These are phyloP conservation scores for Synanthedon andrenaeformis DNA, from an alignment of 2,888 invertebrate genomes.

Conservation along the genomic window DNA sequence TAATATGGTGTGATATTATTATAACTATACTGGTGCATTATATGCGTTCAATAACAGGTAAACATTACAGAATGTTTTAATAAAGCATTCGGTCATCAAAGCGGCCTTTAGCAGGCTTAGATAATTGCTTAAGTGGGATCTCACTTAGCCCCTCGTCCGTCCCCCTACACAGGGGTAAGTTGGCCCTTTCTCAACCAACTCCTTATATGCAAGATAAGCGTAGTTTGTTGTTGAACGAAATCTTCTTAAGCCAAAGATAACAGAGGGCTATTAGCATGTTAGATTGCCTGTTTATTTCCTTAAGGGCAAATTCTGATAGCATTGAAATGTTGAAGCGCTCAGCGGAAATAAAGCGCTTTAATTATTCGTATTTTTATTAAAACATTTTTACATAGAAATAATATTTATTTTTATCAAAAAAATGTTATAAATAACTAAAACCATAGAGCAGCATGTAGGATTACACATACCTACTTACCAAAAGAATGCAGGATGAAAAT, in stretches of 20 bases:
- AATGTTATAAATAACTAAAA: too few species aligned
- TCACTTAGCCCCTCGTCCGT: conserved; percentile 18
- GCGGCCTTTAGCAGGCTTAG: conserved; percentile 14
- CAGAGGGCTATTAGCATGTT: conserved; percentile 37
- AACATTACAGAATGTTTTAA: not conserved
- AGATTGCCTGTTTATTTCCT: conserved; percentile 20
- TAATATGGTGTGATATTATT: too few species aligned
- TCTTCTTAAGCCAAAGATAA: conserved; percentile 45
- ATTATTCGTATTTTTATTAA: too few species aligned
- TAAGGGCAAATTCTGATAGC: conserved; percentile 9
- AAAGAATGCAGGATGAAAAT: too few species aligned
- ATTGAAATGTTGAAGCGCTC: not conserved
- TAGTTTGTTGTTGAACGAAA: conserved; percentile 35
- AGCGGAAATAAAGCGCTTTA: too few species aligned
- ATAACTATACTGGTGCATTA: too few species aligned
- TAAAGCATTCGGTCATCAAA: conserved; percentile 4
- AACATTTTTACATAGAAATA: too few species aligned
- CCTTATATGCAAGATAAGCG: conserved; percentile 33
- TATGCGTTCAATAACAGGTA: too few species aligned
- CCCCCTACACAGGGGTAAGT: conserved; percentile 8
- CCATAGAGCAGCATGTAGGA: too few species aligned
- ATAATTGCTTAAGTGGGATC: conserved; percentile 42
- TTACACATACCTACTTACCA: too few species aligned
- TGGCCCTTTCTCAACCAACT: conserved; percentile 20
- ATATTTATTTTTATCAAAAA: too few species aligned